These are phyloP conservation scores for Incurvaria masculella DNA, from an alignment of 2,888 invertebrate species.

Conservation along the genomic window DNA sequence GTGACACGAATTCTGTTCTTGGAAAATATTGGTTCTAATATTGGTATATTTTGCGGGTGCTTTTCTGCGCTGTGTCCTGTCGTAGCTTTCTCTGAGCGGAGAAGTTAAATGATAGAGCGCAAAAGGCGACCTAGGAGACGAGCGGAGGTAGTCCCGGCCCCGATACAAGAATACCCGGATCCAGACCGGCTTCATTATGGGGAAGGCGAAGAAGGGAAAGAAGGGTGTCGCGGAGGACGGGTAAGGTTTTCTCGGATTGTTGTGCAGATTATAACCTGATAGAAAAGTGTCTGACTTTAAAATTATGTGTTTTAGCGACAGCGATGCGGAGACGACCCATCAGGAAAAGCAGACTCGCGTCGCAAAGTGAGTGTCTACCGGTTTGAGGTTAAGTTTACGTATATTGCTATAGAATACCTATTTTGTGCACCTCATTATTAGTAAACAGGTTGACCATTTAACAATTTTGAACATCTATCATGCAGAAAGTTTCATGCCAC, in stretches of 20 bases:
- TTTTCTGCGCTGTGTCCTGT: no score
- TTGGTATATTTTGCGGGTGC: no score
- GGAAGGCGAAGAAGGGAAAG: conserved; percentile 80
- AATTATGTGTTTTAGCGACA: conserved; percentile 53
- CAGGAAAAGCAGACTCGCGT: conserved; percentile 37
- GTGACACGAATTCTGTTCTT: no score
- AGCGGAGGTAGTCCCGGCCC: not conserved
- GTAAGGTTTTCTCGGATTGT: conserved; percentile 40
- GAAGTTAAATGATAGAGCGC: not conserved
- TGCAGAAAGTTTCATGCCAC: not conserved
- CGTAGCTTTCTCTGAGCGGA: not conserved
- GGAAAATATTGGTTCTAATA: no score
- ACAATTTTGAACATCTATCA: not conserved
- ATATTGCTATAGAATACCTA: not conserved
- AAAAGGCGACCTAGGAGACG: not conserved
- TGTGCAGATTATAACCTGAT: conserved; percentile 5
- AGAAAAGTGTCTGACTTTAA: conserved; percentile 6
- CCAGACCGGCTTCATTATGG: conserved; percentile 47
- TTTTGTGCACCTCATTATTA: not conserved
- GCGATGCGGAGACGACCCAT: conserved; percentile 52
- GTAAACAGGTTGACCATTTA: not conserved
- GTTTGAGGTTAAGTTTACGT: conserved; percentile 33
- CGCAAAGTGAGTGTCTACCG: conserved; percentile 39
- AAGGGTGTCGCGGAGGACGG: conserved; percentile 73
- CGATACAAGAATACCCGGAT: not conserved